Conservation (phyloP, 2,797 vertebrate species). For the Alcedo atthis region DNA sequence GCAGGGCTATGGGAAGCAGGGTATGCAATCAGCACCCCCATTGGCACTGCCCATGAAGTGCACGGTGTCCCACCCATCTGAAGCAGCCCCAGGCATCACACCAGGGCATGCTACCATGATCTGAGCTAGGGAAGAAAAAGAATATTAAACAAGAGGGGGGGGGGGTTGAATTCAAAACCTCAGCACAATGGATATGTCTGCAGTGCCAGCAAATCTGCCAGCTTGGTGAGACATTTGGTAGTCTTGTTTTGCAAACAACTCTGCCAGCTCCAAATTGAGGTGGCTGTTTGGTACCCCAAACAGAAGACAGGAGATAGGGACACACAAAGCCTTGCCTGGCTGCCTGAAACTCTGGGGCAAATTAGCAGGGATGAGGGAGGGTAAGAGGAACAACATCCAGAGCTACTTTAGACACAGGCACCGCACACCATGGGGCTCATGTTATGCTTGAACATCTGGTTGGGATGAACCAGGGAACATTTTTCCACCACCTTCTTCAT, state of each 20-base stretch:
- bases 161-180: background rate
- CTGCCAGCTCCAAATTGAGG: background rate
- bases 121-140: background rate
- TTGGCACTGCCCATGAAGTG: background rate
- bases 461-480: background rate
- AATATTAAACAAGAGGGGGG: background rate
- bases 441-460: background rate
- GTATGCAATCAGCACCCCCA: accelerated
- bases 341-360: background rate
- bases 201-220: background rate
- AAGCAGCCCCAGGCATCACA: background rate
- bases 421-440: background rate
- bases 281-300: background rate
- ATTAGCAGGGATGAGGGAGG: background rate
- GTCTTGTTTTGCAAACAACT: background rate
- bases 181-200: background rate
- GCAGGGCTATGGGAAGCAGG: background rate
- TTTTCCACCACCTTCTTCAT: background rate
- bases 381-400: background rate
- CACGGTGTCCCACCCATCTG: background rate
- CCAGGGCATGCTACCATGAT: accelerated
- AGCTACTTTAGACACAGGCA: background rate
- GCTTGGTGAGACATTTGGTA: background rate
- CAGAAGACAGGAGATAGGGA: background rate
- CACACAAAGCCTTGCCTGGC: background rate